Percentiles rank a stretch among this genome's conserved stretches.
These are phyloP conservation scores for Globia sparganii DNA, from an alignment of 2,888 invertebrate species.

Conservation along the genomic window DNA sequence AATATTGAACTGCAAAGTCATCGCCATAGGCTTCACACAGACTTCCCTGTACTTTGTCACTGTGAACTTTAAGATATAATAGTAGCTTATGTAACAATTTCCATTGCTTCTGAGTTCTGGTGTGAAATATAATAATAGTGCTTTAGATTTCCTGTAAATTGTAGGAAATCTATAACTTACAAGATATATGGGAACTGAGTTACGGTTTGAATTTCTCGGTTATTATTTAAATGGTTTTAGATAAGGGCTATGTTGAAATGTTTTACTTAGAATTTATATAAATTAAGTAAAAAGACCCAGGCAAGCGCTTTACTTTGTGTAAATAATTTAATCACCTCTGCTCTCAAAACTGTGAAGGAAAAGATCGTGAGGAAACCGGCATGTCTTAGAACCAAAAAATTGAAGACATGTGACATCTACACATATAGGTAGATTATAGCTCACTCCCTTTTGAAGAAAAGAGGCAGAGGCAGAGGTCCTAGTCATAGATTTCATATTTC, in stretches of 20 bases:
- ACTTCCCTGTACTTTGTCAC: conserved; percentile 32
- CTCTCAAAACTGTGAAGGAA: too few species aligned
- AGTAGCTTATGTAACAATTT: conserved; percentile 17
- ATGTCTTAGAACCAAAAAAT: too few species aligned
- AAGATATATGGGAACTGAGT: conserved; percentile 35
- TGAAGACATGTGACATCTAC: too few species aligned
- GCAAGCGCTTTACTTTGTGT: too few species aligned
- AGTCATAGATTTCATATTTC: too few species aligned
- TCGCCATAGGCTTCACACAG: background rate
- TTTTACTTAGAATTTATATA: background rate
- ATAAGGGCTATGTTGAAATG: background rate
- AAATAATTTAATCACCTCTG: too few species aligned
- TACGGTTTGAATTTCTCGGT: conserved; percentile 4
- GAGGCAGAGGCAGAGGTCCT: too few species aligned
- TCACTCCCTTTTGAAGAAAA: too few species aligned
- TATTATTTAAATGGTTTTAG: background rate
- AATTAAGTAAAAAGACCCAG: background rate
- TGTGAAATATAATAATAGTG: conserved; percentile 27
- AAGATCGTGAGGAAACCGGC: too few species aligned
- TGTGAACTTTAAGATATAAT: conserved; percentile 29
- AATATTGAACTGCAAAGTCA: background rate
- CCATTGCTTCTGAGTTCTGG: conserved; percentile 12
- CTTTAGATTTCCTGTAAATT: conserved; percentile 40
- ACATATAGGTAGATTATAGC: too few species aligned
- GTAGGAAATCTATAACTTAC: conserved; percentile 45